phyloP scores from a whole-genome alignment of 2,888 invertebrate genomes.

The Nomada hirtipes region DNA sequence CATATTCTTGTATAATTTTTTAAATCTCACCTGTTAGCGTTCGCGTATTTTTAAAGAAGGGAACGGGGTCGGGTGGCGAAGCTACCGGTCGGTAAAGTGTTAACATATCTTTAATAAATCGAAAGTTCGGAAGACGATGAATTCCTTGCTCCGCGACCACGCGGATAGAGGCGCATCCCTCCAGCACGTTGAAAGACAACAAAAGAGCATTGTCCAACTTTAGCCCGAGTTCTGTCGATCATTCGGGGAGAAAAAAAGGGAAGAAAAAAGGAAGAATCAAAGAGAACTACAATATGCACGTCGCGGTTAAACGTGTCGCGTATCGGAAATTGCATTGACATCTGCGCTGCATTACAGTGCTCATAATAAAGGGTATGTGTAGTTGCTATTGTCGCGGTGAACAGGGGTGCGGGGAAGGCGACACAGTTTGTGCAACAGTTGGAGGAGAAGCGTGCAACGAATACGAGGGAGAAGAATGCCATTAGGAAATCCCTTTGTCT shows the following conservation, averaged over 20 bases:
- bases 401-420: constrained; percentile 20
- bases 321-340: constrained; percentile 48
- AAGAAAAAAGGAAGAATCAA: constrained; percentile 8
- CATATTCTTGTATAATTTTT: too few relatives aligned
- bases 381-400: constrained; percentile 20
- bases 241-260: neutral
- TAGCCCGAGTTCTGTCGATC: neutral
- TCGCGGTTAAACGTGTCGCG: neutral
- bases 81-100: too few relatives aligned
- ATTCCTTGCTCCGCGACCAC: neutral
- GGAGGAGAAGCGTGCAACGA: neutral
- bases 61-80: too few relatives aligned
- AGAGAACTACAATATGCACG: constrained; percentile 16
- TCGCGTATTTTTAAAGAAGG: too few relatives aligned
- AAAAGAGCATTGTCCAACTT: neutral
- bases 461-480: constrained; percentile 5
- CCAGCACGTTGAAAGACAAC: neutral
- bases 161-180: neutral
- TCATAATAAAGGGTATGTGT: constrained; percentile 16
- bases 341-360: constrained; percentile 21
- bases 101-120: too few relatives aligned
- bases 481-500: constrained; percentile 28
- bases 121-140: neutral
- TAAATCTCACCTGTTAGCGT: too few relatives aligned
- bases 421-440: constrained; percentile 44